These are phyloP conservation scores for Lochmaea capreae DNA, from an alignment of 2,888 invertebrate genomes.

Conservation along the genomic window DNA sequence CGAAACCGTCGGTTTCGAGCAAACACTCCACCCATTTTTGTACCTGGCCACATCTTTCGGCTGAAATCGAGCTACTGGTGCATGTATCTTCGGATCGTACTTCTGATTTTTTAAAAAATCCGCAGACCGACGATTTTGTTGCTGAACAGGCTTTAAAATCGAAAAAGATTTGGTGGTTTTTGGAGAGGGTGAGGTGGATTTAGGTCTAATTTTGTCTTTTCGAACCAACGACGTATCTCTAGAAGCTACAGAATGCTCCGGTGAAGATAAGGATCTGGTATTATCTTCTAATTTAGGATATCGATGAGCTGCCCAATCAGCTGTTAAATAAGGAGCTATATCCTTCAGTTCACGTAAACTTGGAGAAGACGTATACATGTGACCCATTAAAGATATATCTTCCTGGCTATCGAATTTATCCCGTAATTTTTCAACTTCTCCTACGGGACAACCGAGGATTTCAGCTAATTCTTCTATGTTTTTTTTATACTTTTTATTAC, in stretches of 20 bases:
- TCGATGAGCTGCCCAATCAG: slow-evolving; percentile 84
- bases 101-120: slow-evolving; percentile 73
- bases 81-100: slow-evolving; percentile 81
- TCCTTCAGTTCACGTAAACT: slow-evolving; percentile 81
- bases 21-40: slow-evolving; percentile 68
- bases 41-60: slow-evolving; percentile 67
- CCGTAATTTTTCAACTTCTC: slow-evolving; percentile 79
- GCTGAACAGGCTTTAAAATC: slow-evolving; percentile 61
- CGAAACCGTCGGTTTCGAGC: slow-evolving; percentile 76
- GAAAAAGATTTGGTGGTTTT: slow-evolving; percentile 61
- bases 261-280: slow-evolving; percentile 72
- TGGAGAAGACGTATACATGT: slow-evolving; percentile 85
- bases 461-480: slow-evolving; percentile 61
- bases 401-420: slow-evolving; percentile 75
- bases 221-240: slow-evolving; percentile 62
- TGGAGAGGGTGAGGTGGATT: slow-evolving; percentile 68
- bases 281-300: slow-evolving; percentile 79
- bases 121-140: slow-evolving; percentile 47
- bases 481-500: slow-evolving; percentile 46
- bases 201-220: slow-evolving; percentile 63
- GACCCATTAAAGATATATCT: slow-evolving; percentile 75
- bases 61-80: slow-evolving; percentile 81
- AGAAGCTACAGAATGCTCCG: slow-evolving; percentile 60
- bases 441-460: slow-evolving; percentile 66
- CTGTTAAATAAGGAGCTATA: slow-evolving; percentile 82